Evolutionary conservation across 1,140 invertebrate genomes (phyloP).

Genomic region (Pteromalus puparum): DNA sequence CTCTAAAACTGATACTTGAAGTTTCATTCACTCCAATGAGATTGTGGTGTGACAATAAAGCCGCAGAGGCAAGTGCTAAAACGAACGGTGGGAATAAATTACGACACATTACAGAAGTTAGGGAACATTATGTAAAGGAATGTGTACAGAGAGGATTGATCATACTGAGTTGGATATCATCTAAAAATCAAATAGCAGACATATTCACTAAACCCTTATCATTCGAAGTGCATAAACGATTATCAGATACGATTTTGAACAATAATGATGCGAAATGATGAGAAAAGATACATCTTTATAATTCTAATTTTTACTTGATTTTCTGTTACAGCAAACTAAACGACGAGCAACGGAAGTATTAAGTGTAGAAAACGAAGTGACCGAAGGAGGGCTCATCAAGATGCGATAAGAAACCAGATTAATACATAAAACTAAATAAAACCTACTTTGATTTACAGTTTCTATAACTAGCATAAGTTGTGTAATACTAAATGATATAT

Average conservation of each 20-base stretch:
- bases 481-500: too few relatives aligned
- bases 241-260: not conserved
- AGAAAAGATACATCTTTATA: too few relatives aligned
- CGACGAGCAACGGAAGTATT: too few relatives aligned
- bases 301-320: too few relatives aligned
- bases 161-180: not conserved
- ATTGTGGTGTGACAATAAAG: slow-evolving; percentile 25
- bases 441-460: too few relatives aligned
- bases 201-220: slow-evolving; percentile 15
- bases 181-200: not conserved
- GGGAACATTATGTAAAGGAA: slow-evolving; percentile 45
- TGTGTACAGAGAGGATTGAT: not conserved
- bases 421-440: too few relatives aligned
- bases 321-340: too few relatives aligned
- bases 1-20: not conserved
- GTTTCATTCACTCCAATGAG: not conserved
- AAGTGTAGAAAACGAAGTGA: too few relatives aligned
- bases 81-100: not conserved
- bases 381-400: too few relatives aligned
- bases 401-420: too few relatives aligned
- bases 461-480: too few relatives aligned
- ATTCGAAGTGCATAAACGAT: not conserved
- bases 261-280: not conserved
- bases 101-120: slow-evolving; percentile 28
- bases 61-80: slow-evolving; percentile 3